These are phyloP conservation scores for Stenodera caucasica DNA, from an alignment of 2,888 invertebrate species.

Conservation along the genomic window DNA sequence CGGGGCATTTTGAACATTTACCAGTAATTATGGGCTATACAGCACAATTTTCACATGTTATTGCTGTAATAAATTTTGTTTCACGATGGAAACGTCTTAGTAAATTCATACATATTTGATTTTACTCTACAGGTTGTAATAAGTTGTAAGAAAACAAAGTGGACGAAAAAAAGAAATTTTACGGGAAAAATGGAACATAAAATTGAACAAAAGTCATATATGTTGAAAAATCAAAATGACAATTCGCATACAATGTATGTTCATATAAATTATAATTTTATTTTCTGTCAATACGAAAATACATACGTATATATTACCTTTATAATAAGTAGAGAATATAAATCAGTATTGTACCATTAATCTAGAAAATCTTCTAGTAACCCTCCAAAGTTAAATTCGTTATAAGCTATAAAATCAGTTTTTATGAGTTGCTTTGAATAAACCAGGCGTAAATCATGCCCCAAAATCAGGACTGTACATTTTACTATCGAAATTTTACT, in stretches of 20 bases:
- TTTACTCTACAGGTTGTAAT: constrained; percentile 4
- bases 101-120: constrained; percentile 7
- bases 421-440: constrained; percentile 44
- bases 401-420: constrained; percentile 44
- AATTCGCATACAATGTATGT: constrained; percentile 29
- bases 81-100: constrained; percentile 1
- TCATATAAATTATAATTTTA: constrained; percentile 30
- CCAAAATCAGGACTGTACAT: constrained; percentile 36
- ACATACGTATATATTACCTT: not conserved
- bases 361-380: constrained; percentile 34
- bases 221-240: constrained; percentile 15
- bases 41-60: constrained; percentile 5
- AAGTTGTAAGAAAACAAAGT: not conserved
- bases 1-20: not conserved
- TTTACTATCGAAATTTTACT: constrained; percentile 46
- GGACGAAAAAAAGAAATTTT: not conserved
- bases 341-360: constrained; percentile 24
- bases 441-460: constrained; percentile 40
- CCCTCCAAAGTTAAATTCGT: constrained; percentile 44
- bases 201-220: constrained; percentile 4
- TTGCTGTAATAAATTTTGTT: not conserved
- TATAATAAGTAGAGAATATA: constrained; percentile 14
- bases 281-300: constrained; percentile 18
- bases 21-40: not conserved
- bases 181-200: not conserved